Evolutionary conservation across 2,797 vertebrate genomes (phyloP).

Genomic region (Rachycentron canadum): DNA sequence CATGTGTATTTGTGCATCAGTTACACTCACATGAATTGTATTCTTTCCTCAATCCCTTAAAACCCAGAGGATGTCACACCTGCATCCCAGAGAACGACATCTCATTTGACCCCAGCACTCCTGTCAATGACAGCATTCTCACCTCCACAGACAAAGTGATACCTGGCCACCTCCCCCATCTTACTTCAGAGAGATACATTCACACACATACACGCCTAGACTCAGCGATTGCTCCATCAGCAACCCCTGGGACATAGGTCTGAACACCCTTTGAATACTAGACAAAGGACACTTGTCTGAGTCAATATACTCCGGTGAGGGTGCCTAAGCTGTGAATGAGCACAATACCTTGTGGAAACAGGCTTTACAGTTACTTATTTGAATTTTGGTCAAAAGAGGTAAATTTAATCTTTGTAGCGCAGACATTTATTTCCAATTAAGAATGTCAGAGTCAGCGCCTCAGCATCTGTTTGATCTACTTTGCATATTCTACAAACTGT

Average conservation of each 20-base stretch:
- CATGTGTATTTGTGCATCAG: constrained; percentile 4
- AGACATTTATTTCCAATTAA: constrained; percentile 53
- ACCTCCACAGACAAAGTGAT: constrained; percentile 57
- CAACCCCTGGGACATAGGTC: constrained; percentile 28
- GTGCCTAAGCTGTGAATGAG: constrained; percentile 28
- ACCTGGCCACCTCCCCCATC: constrained; percentile 27
- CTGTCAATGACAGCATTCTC: constrained; percentile 57
- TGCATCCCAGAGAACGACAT: constrained; percentile 60
- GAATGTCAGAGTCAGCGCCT: constrained; percentile 24
- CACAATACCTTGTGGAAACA: constrained; percentile 21
- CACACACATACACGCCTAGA: constrained; percentile 9
- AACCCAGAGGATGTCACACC: constrained; percentile 59
- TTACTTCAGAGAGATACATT: constrained; percentile 30
- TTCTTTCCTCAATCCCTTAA: constrained; percentile 38
- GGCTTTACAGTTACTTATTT: constrained; percentile 7
- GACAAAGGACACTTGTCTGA: constrained; percentile 42
- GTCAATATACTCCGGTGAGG: constrained; percentile 31
- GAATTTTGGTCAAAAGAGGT: constrained; percentile 38
- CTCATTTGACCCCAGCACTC: constrained; percentile 67
- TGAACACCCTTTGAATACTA: constrained; percentile 39
- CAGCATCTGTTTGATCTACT: constrained; percentile 47
- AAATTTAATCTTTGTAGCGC: constrained; percentile 41
- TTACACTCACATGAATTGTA: constrained; percentile 22
- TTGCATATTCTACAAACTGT: constrained; percentile 42
- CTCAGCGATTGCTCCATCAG: constrained; percentile 48